phyloP scores from a whole-genome alignment of 2,113 vertebrate species.

The Muntiacus muntjak region DNA sequence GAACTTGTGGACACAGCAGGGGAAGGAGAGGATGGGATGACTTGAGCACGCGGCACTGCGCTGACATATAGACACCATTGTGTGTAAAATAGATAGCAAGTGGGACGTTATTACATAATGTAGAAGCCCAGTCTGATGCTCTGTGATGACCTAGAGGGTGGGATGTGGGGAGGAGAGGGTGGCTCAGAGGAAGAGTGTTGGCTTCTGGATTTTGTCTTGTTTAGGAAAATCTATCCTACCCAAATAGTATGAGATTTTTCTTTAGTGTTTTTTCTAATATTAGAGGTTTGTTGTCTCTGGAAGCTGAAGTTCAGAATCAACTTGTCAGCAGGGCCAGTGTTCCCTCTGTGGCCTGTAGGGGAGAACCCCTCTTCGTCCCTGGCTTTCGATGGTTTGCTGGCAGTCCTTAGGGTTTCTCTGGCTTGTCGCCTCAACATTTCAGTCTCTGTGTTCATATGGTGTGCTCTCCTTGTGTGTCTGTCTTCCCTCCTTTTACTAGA shows the following conservation, averaged over 20 bases:
- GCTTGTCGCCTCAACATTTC: background rate
- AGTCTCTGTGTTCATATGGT: background rate
- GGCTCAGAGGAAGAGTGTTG: background rate
- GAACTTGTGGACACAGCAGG: background rate
- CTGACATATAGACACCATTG: background rate
- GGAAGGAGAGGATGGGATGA: background rate
- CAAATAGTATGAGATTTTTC: background rate
- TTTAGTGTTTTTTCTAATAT: background rate
- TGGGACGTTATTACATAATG: background rate
- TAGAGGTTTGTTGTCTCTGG: background rate
- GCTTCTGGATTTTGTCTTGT: background rate
- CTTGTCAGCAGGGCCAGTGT: background rate
- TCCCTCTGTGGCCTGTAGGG: background rate
- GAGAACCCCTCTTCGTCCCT: background rate
- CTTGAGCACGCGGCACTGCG: background rate
- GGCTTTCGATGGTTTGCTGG: background rate
- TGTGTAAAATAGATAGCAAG: background rate
- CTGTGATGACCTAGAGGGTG: background rate
- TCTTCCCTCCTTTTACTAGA: background rate
- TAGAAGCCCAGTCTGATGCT: background rate
- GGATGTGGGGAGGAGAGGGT: background rate
- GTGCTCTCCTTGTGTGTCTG: background rate
- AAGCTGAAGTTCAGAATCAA: background rate
- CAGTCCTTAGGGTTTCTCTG: background rate
- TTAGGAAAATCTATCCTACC: background rate